A percentile compares a stretch with the other conserved stretches of the same genome.
These are phyloP conservation scores for Capreolus pygargus DNA, from an alignment of 2,113 vertebrate species.

Conservation along the genomic window DNA sequence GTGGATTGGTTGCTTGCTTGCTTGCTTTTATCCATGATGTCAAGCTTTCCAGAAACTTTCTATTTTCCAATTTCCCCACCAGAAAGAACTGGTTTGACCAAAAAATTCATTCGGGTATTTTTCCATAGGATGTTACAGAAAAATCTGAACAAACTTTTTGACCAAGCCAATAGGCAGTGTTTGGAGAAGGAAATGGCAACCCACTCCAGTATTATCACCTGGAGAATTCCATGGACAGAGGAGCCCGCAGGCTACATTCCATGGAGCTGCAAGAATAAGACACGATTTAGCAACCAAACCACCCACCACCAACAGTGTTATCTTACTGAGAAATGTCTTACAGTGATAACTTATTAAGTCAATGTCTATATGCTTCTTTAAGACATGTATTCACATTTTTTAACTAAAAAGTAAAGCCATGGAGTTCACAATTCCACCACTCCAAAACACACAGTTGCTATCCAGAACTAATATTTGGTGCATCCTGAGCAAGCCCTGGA, in stretches of 20 bases:
- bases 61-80: background rate
- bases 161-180: background rate
- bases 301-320: background rate
- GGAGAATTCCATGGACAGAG: background rate
- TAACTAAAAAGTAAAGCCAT: background rate
- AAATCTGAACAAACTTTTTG: background rate
- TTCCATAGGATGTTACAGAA: background rate
- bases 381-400: background rate
- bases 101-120: background rate
- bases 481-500: background rate
- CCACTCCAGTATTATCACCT: background rate
- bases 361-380: background rate
- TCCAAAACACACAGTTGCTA: background rate
- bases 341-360: background rate
- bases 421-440: background rate
- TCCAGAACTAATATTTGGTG: background rate
- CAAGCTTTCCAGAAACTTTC: background rate
- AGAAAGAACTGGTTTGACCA: background rate
- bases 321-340: background rate
- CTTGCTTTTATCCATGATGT: background rate
- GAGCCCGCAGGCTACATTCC: background rate
- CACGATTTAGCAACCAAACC: background rate
- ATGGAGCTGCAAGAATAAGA: background rate
- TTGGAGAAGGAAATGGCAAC: background rate
- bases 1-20: background rate